These are phyloP conservation scores for Dunckerocampus dactyliophorus DNA, from an alignment of 2,113 vertebrate genomes.

Conservation along the genomic window DNA sequence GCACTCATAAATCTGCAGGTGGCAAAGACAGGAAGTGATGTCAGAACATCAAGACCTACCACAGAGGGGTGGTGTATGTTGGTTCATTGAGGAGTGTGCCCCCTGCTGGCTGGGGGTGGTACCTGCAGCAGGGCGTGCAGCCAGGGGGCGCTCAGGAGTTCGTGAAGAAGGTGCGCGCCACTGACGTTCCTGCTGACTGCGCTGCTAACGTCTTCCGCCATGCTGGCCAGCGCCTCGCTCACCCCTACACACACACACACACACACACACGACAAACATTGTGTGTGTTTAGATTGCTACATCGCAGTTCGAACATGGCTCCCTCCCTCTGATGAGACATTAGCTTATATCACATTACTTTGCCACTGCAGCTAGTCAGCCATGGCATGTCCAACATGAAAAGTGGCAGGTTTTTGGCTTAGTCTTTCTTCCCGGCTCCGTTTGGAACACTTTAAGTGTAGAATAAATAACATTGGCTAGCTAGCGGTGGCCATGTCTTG, in stretches of 20 bases:
- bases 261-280: neutral
- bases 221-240: neutral
- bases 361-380: neutral
- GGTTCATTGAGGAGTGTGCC: no score
- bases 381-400: no score
- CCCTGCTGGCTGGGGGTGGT: neutral
- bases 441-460: no score
- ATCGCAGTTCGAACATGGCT: no score
- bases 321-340: no score
- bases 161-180: neutral
- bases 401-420: no score
- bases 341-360: neutral
- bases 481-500: no score
- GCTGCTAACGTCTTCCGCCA: neutral
- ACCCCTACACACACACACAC: neutral
- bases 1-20: neutral
- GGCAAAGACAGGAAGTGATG: neutral
- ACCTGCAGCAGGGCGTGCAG: constrained; percentile 1
- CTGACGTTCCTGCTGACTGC: neutral
- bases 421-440: no score
- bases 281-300: no score
- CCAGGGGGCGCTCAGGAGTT: neutral
- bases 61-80: no score
- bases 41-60: no score
- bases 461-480: no score